A percentile compares a stretch with the other conserved stretches of the same genome.
phyloP scores from a whole-genome alignment of 2,888 invertebrate genomes.

The Drosophila paramelanica region DNA sequence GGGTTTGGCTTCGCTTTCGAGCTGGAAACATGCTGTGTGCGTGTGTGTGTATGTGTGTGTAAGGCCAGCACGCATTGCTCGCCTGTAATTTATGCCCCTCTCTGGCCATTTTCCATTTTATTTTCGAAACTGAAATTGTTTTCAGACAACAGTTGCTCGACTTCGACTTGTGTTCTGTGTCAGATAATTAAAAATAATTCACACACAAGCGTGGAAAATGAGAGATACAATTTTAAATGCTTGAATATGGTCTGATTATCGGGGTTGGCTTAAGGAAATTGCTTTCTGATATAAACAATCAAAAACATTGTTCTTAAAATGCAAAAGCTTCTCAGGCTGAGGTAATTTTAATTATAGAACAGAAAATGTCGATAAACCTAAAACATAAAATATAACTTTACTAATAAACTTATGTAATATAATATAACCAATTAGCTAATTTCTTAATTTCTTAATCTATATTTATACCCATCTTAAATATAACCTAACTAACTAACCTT shows the following conservation, averaged over 20 bases:
- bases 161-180: not conserved
- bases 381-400: too few species aligned
- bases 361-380: too few species aligned
- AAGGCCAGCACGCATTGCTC: not conserved
- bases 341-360: too few species aligned
- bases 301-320: too few species aligned
- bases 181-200: not conserved
- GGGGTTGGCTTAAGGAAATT: not conserved
- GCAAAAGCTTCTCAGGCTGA: too few species aligned
- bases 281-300: too few species aligned
- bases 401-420: too few species aligned
- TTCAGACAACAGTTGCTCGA: not conserved
- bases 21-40: conserved; percentile 45
- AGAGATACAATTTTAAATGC: not conserved
- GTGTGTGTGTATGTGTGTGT: not conserved
- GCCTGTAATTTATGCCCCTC: conserved; percentile 9
- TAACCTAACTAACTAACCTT: too few species aligned
- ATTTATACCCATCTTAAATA: too few species aligned
- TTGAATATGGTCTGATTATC: not conserved
- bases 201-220: not conserved
- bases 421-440: too few species aligned
- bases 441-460: too few species aligned
- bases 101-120: conserved; percentile 18
- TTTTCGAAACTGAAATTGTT: conserved; percentile 17
- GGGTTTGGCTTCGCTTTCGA: conserved; percentile 8